phyloP scores from a whole-genome alignment of 2,113 vertebrate species.

The Corvus moneduloides region DNA sequence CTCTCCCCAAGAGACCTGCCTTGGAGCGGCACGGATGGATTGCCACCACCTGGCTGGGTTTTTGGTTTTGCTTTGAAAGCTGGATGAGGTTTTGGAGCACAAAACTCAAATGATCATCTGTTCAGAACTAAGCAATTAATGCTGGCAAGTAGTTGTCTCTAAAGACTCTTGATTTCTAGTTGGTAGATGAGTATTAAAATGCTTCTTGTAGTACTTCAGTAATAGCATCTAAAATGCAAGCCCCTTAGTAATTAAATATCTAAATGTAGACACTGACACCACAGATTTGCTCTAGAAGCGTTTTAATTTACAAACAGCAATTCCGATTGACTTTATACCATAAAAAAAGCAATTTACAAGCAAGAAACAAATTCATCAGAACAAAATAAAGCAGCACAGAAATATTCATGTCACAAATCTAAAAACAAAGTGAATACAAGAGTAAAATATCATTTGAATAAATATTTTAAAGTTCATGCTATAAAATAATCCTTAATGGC shows the following conservation, averaged over 20 bases:
- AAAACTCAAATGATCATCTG: neutral
- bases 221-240: neutral
- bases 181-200: neutral
- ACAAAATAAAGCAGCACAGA: slow-evolving; percentile 87
- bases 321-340: slow-evolving; percentile 94
- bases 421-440: slow-evolving; percentile 94
- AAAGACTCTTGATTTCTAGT: neutral
- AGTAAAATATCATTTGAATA: slow-evolving; percentile 99
- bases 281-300: slow-evolving; percentile 88
- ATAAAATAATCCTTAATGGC: slow-evolving; percentile 99
- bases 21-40: neutral
- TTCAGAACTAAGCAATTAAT: neutral
- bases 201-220: neutral
- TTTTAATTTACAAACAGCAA: slow-evolving; percentile 99
- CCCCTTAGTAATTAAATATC: neutral
- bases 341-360: slow-evolving; percentile 99
- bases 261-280: slow-evolving; percentile 46
- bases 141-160: neutral
- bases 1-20: no score
- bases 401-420: slow-evolving; percentile 85
- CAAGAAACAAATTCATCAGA: slow-evolving; percentile 84
- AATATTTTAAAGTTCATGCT: slow-evolving; percentile 99
- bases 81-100: neutral
- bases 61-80: neutral
- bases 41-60: neutral